phyloP scores from a whole-genome alignment of 1,140 invertebrate species.

The Araneus ventricosus region DNA sequence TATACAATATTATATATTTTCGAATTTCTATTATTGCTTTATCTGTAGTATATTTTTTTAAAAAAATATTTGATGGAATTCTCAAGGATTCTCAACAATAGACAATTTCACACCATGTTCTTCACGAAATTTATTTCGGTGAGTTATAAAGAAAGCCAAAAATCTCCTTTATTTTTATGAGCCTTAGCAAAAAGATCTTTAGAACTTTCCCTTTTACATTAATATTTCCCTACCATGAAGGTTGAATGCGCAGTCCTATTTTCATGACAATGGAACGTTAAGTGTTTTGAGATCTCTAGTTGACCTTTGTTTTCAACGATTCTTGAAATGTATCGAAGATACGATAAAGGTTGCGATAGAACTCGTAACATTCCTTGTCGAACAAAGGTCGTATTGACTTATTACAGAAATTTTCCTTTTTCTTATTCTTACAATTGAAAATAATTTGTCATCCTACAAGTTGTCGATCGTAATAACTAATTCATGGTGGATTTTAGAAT shows the following conservation, averaged over 20 bases:
- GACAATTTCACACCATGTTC: too few relatives aligned
- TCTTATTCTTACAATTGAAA: not conserved
- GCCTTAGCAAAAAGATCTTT: too few relatives aligned
- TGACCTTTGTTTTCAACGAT: not conserved
- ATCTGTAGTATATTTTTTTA: too few relatives aligned
- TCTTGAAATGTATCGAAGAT: not conserved
- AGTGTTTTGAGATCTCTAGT: not conserved
- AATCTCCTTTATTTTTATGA: too few relatives aligned
- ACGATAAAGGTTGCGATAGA: not conserved
- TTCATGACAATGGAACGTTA: conserved; percentile 13
- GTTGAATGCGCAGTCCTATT: not conserved
- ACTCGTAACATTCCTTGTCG: not conserved
- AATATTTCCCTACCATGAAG: not conserved
- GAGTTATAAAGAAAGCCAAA: too few relatives aligned
- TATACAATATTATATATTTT: too few relatives aligned
- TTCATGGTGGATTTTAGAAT: too few relatives aligned
- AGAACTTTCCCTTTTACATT: not conserved
- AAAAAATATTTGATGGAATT: too few relatives aligned
- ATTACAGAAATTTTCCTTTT: not conserved
- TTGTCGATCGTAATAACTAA: too few relatives aligned
- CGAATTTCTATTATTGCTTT: too few relatives aligned
- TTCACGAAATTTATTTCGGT: too few relatives aligned
- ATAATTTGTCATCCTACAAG: not conserved
- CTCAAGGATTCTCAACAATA: too few relatives aligned
- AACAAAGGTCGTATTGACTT: conserved; percentile 8